These are phyloP conservation scores for Pterocles orientalis DNA, from an alignment of 2,113 vertebrate species.

Conservation along the genomic window DNA sequence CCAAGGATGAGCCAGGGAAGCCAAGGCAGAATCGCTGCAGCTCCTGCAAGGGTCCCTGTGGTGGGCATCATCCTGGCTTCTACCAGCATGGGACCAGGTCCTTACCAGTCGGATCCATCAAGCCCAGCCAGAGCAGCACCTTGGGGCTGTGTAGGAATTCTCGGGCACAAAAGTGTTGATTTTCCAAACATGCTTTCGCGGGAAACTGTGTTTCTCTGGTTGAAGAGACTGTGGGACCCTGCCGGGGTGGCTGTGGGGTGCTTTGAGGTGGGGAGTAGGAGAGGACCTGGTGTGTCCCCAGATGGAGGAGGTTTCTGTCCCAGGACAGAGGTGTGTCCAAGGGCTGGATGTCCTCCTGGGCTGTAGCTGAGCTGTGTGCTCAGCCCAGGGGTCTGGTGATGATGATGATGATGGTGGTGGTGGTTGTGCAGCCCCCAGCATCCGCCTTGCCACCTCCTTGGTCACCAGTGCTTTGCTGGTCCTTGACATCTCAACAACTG, in stretches of 20 bases:
- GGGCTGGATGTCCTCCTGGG: neutral
- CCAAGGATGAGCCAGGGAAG: neutral
- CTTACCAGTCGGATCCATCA: neutral
- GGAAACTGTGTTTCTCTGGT: neutral
- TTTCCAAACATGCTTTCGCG: neutral
- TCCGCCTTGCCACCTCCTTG: neutral
- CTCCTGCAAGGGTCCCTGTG: neutral
- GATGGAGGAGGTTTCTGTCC: neutral
- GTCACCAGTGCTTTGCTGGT: accelerated
- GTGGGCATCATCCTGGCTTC: neutral
- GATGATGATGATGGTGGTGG: neutral
- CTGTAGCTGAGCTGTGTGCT: neutral
- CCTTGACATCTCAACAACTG: accelerated
- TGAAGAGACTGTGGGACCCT: neutral
- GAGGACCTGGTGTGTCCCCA: neutral
- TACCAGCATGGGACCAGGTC: neutral
- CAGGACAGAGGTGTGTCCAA: neutral
- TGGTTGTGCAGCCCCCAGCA: neutral
- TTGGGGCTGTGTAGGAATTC: accelerated
- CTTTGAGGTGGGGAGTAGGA: neutral
- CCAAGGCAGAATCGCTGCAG: neutral
- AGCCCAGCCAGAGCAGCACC: neutral
- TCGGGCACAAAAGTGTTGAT: neutral
- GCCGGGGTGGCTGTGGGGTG: accelerated
- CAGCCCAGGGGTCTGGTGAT: neutral